These are phyloP conservation scores for Euzophera pinguis DNA, from an alignment of 2,888 invertebrate genomes.

Conservation along the genomic window DNA sequence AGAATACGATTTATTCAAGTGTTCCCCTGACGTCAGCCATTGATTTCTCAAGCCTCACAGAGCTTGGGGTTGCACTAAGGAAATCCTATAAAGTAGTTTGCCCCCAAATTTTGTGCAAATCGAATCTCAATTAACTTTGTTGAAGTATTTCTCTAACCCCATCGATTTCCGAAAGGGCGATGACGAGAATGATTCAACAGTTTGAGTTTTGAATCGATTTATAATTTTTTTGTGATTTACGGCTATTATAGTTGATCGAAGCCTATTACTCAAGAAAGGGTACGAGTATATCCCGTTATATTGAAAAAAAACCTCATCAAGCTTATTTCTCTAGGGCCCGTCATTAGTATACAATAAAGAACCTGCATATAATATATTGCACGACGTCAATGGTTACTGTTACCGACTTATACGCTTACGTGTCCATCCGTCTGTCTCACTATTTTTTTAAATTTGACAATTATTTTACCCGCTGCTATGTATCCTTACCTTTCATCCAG, in stretches of 20 bases:
- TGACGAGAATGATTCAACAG: constrained; percentile 16
- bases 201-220: not conserved
- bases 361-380: no score
- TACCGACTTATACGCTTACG: no score
- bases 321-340: no score
- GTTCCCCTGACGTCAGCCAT: constrained; percentile 36
- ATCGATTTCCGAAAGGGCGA: constrained; percentile 18
- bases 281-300: no score
- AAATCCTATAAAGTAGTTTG: constrained; percentile 60
- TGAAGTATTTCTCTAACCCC: constrained; percentile 25
- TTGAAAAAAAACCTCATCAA: no score
- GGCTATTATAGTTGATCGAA: no score
- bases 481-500: no score
- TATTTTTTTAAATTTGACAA: no score
- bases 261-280: not conserved
- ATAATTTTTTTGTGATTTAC: constrained; percentile 1
- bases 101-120: constrained; percentile 54
- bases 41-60: constrained; percentile 63
- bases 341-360: no score
- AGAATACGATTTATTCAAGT: constrained; percentile 16
- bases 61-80: constrained; percentile 47
- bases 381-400: no score
- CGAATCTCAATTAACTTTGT: constrained; percentile 51
- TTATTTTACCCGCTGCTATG: no score
- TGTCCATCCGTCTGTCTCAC: no score